Evolutionary conservation across 2,113 vertebrate species (phyloP), one percentile per base, ranked within the genome.

Genomic region (Riparia riparia): DNA sequence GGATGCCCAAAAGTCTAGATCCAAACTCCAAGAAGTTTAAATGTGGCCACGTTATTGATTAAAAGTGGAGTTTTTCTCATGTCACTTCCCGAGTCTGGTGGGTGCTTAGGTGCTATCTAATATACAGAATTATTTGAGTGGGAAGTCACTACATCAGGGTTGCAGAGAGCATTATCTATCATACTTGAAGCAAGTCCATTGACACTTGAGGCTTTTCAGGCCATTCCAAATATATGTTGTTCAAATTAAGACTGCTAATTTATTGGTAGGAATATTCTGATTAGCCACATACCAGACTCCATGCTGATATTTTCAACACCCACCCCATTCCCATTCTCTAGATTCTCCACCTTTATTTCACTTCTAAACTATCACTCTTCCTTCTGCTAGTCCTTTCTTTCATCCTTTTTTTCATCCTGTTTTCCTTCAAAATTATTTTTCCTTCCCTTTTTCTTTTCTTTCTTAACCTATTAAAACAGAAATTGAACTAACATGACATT

Each of bases 31-130:
- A 68, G 32, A 79, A 71, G 21, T 9, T 77, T 34, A 42, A 53
- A 54, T 50, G 17, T 50, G n/a, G 12, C 17, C 17, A 4, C 1
- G 0, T 53, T 68, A 69, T 10, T 71, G 14, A 26, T 60, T 69
- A 84, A 68, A 93, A 78, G 9, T 14, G 14, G 64, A 56, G 29
- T 49, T 84, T 82, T 90, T 45, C 65, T 89, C 61, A 45, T 41
- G 8, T 58, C 69, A 39, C 44, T 64, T 58, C 42, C 31, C 69
- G 41, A 58, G 34, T 37, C 56, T 63, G 8, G 19, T 71, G 81
- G 24, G 87, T 94, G 65, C 58, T 76, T 85, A 89, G 57, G 45
- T 90, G 80, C 82, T 88, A 34, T 66, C 66, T 64, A 79, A 76
- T 14, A 81, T 15, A 63, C 28, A 56, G 26, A 91, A 81, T 71